Conservation (phyloP, 2,113 vertebrate species). For the Promerops cafer region DNA sequence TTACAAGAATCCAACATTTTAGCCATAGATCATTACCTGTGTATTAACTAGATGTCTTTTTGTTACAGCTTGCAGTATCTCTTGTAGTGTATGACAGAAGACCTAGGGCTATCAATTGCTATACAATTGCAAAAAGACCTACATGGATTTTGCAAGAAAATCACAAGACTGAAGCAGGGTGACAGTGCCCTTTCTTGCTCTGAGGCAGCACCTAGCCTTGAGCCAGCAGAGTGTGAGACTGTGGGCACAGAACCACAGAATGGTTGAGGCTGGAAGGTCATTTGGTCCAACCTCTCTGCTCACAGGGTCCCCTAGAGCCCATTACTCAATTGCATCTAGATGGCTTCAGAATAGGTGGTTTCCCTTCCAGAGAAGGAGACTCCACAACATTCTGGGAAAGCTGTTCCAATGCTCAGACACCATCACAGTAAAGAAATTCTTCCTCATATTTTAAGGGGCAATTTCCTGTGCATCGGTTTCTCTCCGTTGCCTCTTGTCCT, state of each 20-base stretch:
- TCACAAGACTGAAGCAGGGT: neutral
- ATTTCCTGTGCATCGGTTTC: neutral
- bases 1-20: neutral
- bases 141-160: neutral
- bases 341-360: neutral
- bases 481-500: rapidly evolving
- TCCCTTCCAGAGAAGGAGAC: neutral
- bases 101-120: neutral
- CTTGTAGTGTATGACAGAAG: neutral
- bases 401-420: neutral
- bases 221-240: neutral
- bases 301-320: neutral
- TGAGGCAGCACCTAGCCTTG: neutral
- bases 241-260: neutral
- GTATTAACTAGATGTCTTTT: neutral
- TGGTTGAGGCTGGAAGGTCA: neutral
- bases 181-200: neutral
- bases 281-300: neutral
- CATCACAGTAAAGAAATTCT: neutral
- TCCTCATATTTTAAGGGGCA: neutral
- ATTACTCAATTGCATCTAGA: neutral
- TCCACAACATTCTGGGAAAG: neutral
- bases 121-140: neutral
- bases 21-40: neutral
- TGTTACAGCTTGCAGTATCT: neutral